Evolutionary conservation across 1,140 invertebrate genomes (phyloP).

Genomic region (Nylanderia fulva): DNA sequence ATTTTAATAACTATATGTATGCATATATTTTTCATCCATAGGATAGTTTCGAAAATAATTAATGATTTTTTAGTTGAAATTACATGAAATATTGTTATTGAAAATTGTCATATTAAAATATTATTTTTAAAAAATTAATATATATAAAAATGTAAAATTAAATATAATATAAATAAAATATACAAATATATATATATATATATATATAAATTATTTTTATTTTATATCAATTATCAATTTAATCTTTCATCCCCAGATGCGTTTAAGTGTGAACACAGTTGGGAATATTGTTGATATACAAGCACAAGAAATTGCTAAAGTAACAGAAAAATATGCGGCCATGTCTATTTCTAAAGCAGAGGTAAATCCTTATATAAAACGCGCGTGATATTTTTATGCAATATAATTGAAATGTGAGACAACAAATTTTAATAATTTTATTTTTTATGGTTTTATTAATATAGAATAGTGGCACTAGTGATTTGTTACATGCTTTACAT

Average conservation of each 20-base stretch:
- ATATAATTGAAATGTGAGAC: neutral
- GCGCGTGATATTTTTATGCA: neutral
- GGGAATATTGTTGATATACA: slow-evolving; percentile 85
- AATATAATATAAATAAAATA: too few species aligned
- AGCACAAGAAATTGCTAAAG: slow-evolving; percentile 86
- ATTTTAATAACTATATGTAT: neutral
- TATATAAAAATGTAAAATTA: too few species aligned
- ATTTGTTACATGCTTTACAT: slow-evolving; percentile 80
- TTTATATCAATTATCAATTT: neutral
- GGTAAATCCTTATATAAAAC: slow-evolving; percentile 69
- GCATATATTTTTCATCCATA: neutral
- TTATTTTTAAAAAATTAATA: neutral
- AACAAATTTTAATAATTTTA: neutral
- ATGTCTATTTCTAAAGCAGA: slow-evolving; percentile 68
- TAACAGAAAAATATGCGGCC: slow-evolving; percentile 86
- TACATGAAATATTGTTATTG: slow-evolving; percentile 1
- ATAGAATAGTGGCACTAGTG: slow-evolving; percentile 70
- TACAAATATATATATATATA: too few species aligned
- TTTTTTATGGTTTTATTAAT: neutral
- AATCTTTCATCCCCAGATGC: slow-evolving; percentile 62
- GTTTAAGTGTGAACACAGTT: slow-evolving; percentile 82
- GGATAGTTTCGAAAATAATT: neutral
- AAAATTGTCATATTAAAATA: slow-evolving; percentile 6
- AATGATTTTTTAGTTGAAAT: neutral
- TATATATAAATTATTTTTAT: neutral